These are phyloP conservation scores for Myotis pilosus DNA, from an alignment of 2,797 vertebrate species.

Conservation along the genomic window DNA sequence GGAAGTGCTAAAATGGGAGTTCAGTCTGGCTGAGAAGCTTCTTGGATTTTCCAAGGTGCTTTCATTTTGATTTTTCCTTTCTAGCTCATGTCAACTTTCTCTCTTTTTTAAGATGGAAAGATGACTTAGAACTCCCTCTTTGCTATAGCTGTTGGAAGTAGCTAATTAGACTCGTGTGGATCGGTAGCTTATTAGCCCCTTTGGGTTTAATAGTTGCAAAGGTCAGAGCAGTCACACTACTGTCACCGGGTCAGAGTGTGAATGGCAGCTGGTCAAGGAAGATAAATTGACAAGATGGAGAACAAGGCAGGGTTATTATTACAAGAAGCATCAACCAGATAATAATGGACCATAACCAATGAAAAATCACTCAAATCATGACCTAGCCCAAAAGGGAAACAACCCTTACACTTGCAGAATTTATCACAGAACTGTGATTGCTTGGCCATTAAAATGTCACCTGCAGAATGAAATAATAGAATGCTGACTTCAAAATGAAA, in stretches of 20 bases:
- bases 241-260: constrained; percentile 16
- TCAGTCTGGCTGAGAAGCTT: not conserved
- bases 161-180: not conserved
- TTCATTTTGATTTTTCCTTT: constrained; percentile 8
- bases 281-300: constrained; percentile 54
- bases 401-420: constrained; percentile 34
- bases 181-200: not conserved
- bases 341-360: constrained; percentile 61
- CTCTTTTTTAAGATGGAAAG: not conserved
- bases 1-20: not conserved
- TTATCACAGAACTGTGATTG: constrained; percentile 55
- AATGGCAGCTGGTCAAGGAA: constrained; percentile 58
- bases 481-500: constrained; percentile 63
- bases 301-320: constrained; percentile 61
- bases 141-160: not conserved
- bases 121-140: not conserved
- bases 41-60: not conserved
- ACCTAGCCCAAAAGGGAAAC: constrained; percentile 52
- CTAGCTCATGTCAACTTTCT: constrained; percentile 3
- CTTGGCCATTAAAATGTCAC: constrained; percentile 66
- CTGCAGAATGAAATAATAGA: constrained; percentile 59
- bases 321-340: constrained; percentile 60
- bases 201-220: constrained; percentile 44
- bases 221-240: constrained; percentile 33
- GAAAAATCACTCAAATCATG: constrained; percentile 61